Base-by-base conservation (phyloP, 2,797 vertebrate genomes). In the Gallirallus australis region DNA sequence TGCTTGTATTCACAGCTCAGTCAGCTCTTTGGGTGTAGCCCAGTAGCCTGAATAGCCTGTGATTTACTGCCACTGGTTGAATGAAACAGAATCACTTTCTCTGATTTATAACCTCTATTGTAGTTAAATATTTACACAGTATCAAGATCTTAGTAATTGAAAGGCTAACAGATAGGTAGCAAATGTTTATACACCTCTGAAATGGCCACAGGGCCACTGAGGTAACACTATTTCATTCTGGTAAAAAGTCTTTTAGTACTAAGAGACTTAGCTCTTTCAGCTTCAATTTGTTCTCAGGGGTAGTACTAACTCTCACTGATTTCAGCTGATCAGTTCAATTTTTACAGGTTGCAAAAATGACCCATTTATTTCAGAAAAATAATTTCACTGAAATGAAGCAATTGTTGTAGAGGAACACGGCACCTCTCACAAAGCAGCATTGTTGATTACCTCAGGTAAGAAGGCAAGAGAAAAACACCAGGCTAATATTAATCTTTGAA, bases 101-200 rank as follows among this genome's bases (percentile, higher is more conserved):
- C 35, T 92, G 86, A 90, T 97, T 94, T 97, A 80, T 82, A 80
- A 82, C 39, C 92, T 95, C 91, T 73, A 82, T 75, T 93, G 94
- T 94, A 94, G 94, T 97, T 95, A 97, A 96, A 95, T 87, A 97
- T 86, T 92, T 84, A 95, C 83, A 65, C 28, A 86, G 94, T 93
- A 97, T 91, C 90, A 86, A 96, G 64, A 94, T 81, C 63, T 95
- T 94, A 95, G 95, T 93, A 92, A 93, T 64, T 80, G 87, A 96
- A 80, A 90, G 60, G 54, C 60, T 97, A 96, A 82, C 94, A 96
- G 95, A 96, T 94, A 97, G 80, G 80, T 45, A 96, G 50, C 18
- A 94, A 97, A 81, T 95, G 96, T 96, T 97, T 97, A 94, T 95
- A 90, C 89, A 85, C 73, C 54, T 93, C 81, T 95, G 87, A 94